These are phyloP conservation scores for Poeciliopsis infans DNA, from an alignment of 2,797 vertebrate species.

Conservation along the genomic window DNA sequence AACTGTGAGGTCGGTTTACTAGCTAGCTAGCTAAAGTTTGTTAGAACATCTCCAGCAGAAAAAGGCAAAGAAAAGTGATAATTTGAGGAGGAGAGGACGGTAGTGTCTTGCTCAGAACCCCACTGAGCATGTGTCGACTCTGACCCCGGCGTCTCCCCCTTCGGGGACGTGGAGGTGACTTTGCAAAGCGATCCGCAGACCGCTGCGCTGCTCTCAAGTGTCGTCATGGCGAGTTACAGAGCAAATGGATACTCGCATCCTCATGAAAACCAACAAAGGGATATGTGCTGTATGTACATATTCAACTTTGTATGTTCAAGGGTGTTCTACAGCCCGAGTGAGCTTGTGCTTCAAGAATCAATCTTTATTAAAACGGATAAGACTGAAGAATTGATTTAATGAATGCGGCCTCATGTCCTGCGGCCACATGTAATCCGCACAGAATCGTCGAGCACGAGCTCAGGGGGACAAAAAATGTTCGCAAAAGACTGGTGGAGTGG, in stretches of 20 bases:
- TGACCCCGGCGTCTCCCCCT: slow-evolving; percentile 45
- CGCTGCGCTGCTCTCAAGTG: slow-evolving; percentile 78
- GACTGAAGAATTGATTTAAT: slow-evolving; percentile 87
- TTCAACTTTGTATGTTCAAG: slow-evolving; percentile 86
- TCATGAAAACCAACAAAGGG: slow-evolving; percentile 85
- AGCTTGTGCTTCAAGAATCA: slow-evolving; percentile 79
- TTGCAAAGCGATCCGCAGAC: slow-evolving; percentile 81
- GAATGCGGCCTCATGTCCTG: slow-evolving; percentile 88
- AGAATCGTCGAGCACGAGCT: slow-evolving; percentile 84
- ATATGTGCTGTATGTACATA: slow-evolving; percentile 82
- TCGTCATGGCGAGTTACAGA: slow-evolving; percentile 78
- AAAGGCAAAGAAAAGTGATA: slow-evolving; percentile 47
- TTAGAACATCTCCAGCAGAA: slow-evolving; percentile 32
- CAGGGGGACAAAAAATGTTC: slow-evolving; percentile 83
- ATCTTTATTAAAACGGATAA: slow-evolving; percentile 86
- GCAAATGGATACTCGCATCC: slow-evolving; percentile 76
- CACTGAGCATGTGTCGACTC: slow-evolving; percentile 52
- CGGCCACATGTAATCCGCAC: slow-evolving; percentile 85
- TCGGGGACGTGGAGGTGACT: slow-evolving; percentile 80
- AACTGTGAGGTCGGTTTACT: slow-evolving; percentile 42
- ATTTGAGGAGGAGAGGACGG: slow-evolving; percentile 58
- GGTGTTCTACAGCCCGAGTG: slow-evolving; percentile 67
- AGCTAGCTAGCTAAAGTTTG: slow-evolving; percentile 35
- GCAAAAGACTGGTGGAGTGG: slow-evolving; percentile 84
- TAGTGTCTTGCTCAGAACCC: slow-evolving; percentile 51